Evolutionary conservation across 92 coral and sea anemone genomes (phyloP), one percentile per base, ranked within the genome.

Genomic region (Phenganax subtilis): DNA sequence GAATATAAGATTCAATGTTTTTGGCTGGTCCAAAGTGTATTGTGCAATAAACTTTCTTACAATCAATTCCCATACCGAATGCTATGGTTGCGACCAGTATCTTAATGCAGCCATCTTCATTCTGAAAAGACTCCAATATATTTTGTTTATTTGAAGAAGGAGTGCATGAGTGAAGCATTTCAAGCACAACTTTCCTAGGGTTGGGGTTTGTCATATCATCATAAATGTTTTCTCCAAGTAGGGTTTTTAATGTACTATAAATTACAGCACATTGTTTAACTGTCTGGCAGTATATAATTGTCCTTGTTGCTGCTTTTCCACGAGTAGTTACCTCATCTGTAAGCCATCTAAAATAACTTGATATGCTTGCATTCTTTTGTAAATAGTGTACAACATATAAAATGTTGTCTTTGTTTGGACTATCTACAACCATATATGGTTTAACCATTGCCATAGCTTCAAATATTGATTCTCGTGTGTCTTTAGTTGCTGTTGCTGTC

Each of bases 11-110:
- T 27, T 87, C 89, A 12, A 89, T 54, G 71, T 80, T 83, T 62
- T 87, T 89, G 6, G 90, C 72, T 59, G 89, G 91, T 0, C 96
- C 89, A 91, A 91, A 89, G 52, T 91, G 90, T 25, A 91, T 85
- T 3, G 81, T 80, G 7, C 76, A 15, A 27, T 82, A 53, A 0
- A 91, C 90, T 9, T 87, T 81, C 20, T 87, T 85, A 53, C 91
- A 86, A 79, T 88, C 86, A 0, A 86, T 78, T 0, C 91, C 91
- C 96, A 90, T 90, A 3, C 90, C 89, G 69, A 86, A 90, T 44
- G 90, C 91, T 54, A 88, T 86, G 10, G 94, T 90, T 44, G 91
- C 90, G 12, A 88, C 75, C 10, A 90, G 61, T 0, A 88, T 71
- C 44, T 88, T 55, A 55, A 90, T n/a, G 12, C 25, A 9, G 31